Evolutionary conservation across 2,797 vertebrate genomes (phyloP).

Genomic region (Australoheros facetus): DNA sequence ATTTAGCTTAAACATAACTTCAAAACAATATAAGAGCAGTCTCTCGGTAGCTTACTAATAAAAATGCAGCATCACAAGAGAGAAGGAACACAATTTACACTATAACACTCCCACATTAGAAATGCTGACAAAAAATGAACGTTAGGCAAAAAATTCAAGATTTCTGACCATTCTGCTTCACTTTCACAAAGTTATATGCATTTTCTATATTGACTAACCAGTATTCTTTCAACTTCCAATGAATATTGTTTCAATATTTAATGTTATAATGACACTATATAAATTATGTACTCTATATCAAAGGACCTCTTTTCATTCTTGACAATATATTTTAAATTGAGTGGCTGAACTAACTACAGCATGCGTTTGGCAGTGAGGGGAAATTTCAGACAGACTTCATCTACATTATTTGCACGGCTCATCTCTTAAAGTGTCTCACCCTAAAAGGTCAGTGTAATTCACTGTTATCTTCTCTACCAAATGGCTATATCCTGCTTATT

Average conservation of each 20-base stretch:
- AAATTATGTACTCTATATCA: neutral
- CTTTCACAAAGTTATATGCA: neutral
- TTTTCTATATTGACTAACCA: neutral
- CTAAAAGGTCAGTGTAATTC: conserved; percentile 57
- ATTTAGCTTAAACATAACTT: neutral
- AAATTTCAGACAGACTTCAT: conserved; percentile 16
- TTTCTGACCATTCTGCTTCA: neutral
- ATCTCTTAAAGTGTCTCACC: conserved; percentile 32
- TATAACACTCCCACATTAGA: neutral
- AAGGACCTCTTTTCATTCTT: neutral
- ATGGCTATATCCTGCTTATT: conserved; percentile 58
- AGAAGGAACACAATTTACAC: neutral
- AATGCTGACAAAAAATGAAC: neutral
- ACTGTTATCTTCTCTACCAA: conserved; percentile 47
- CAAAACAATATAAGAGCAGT: neutral
- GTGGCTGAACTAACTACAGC: neutral
- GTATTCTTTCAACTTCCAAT: neutral
- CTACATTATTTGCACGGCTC: conserved; percentile 31
- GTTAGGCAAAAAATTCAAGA: neutral
- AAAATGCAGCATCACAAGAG: neutral
- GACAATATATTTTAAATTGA: neutral
- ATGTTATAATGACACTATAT: neutral
- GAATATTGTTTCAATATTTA: neutral
- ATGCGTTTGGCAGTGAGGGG: neutral
- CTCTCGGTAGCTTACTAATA: neutral